phyloP scores from a whole-genome alignment of 2,888 invertebrate genomes.

The Osmoderma eremita region DNA sequence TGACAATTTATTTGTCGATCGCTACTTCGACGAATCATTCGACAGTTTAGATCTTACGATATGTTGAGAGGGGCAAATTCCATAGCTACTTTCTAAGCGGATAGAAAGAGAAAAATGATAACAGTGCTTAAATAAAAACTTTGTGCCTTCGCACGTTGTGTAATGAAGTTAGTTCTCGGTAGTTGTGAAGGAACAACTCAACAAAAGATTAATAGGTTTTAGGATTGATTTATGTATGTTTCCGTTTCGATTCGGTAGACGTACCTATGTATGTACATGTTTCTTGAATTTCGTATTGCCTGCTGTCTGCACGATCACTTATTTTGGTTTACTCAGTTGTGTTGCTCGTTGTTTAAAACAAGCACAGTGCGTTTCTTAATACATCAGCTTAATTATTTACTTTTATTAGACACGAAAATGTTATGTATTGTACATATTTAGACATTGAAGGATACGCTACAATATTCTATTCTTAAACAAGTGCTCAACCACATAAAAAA shows the following conservation, averaged over 20 bases:
- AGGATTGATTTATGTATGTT: slow-evolving; percentile 9
- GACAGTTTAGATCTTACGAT: slow-evolving; percentile 4
- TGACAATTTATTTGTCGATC: slow-evolving; percentile 41
- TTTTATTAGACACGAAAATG: too few species aligned
- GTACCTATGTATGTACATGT: too few species aligned
- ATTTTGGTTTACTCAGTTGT: too few species aligned
- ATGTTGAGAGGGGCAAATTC: background rate
- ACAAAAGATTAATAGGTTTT: slow-evolving; percentile 6
- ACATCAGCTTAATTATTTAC: too few species aligned
- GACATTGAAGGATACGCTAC: too few species aligned
- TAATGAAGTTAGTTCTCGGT: slow-evolving; percentile 15
- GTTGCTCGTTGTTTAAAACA: too few species aligned
- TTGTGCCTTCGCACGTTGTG: slow-evolving; percentile 3
- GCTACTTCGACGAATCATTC: slow-evolving; percentile 34
- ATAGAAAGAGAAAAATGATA: background rate
- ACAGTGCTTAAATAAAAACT: background rate
- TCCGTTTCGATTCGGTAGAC: background rate
- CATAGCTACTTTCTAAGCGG: background rate
- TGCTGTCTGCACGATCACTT: too few species aligned
- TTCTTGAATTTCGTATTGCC: too few species aligned
- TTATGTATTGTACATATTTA: too few species aligned
- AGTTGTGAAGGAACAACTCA: background rate
- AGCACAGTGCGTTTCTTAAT: too few species aligned
- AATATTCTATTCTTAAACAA: too few species aligned
- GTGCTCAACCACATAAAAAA: too few species aligned